Evolutionary conservation across 2,888 invertebrate genomes (phyloP).

Genomic region (Zaprionus lineosus): DNA sequence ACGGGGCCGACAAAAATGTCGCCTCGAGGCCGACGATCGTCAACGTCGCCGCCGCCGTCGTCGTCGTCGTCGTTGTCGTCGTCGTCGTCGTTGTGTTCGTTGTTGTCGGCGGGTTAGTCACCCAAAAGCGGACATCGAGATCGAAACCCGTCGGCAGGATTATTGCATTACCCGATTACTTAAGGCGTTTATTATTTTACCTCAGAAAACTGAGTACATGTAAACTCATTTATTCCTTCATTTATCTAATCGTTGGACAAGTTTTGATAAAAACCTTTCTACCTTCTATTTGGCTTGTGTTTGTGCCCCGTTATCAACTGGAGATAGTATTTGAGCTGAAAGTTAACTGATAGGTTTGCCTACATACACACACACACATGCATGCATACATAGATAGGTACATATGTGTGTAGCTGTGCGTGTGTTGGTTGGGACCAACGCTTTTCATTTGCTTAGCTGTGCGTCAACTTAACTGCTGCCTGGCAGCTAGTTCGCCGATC

Average conservation of each 20-base stretch:
- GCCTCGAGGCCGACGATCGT: conserved; percentile 60
- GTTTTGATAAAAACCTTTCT: conserved; percentile 50
- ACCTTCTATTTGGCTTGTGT: neutral
- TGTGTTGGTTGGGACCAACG: conserved; percentile 24
- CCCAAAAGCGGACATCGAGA: conserved; percentile 11
- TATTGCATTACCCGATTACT: too few species aligned
- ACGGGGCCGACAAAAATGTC: conserved; percentile 75
- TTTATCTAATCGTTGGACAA: conserved; percentile 52
- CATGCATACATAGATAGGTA: too few species aligned
- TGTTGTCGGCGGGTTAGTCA: conserved; percentile 37
- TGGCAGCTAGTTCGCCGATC: conserved; percentile 29
- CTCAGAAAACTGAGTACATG: conserved; percentile 12
- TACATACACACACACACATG: too few species aligned
- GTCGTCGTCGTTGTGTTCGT: neutral
- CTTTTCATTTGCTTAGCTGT: conserved; percentile 66
- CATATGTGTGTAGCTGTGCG: neutral
- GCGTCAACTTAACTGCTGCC: conserved; percentile 38
- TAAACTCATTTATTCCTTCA: conserved; percentile 20
- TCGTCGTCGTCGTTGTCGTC: conserved; percentile 6
- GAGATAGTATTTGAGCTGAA: conserved; percentile 31
- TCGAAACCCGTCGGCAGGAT: conserved; percentile 26
- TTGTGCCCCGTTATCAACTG: conserved; percentile 39
- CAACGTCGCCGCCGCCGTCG: conserved; percentile 1
- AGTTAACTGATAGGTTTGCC: conserved; percentile 9
- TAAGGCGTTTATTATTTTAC: neutral